Base-by-base conservation (phyloP, 2,113 vertebrate species). In the Atherinomorus stipes region DNA sequence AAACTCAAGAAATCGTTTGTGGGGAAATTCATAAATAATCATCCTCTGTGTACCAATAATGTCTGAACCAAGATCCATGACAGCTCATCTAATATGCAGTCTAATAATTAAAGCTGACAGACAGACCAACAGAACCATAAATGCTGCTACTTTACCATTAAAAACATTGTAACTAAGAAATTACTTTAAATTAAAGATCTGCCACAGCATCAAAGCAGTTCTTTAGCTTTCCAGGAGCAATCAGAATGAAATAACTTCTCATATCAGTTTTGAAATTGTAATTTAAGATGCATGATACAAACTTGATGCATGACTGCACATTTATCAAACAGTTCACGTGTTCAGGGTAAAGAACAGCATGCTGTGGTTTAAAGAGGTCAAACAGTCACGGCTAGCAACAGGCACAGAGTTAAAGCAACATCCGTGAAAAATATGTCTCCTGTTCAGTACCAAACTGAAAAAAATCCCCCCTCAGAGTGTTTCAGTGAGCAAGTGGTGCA, bases 361-460 rank as follows among this genome's bases (percentile, higher is more conserved):
- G 57, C n/a, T 76, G 76, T 25, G 37, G 62, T 84, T 68, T 71
- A 21, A 74, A 54, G 54, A 60, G 58, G 77, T 68, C 62, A 76
- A 59, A 64, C 25, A 45, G 47, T 76, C 52, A 38, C 9, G 19
- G n/a, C 74, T 62, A 47, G 78, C 56, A 78, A 84, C 64, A 86
- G 53, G 80, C 74, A 75, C 71, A 42, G 86, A 78, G 74, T 81
- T 54, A 23, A 42, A 70, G 50, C 9, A 83, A 66, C 54, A 80
- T 65, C 74, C 51, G 16, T 89, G 84, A 88, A 85, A 88, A 87
- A 74, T 49, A 38, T 37, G 58, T 72, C 66, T 87, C 80, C 74
- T 13, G n/a, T 81, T 74, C 21, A 34, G 15, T 61, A 57, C 25
- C 61, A 62, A 21, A 74, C 49, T 74, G 61, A 67, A 34, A 64